phyloP scores from a whole-genome alignment of 2,113 vertebrate species.

The Balaenoptera acutorostrata region DNA sequence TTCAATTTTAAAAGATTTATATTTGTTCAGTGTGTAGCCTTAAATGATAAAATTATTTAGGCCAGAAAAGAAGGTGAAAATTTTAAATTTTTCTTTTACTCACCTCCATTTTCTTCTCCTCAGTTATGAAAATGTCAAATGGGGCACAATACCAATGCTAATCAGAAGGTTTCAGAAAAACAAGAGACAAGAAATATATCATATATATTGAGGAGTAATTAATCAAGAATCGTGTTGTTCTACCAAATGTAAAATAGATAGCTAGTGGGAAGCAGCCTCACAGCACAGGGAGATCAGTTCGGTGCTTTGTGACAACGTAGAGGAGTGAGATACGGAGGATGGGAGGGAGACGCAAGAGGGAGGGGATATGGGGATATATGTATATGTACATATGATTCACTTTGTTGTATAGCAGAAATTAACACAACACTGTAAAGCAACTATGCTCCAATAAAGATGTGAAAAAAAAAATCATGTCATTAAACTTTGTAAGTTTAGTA shows the following conservation, averaged over 20 bases:
- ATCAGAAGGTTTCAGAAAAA: not conserved
- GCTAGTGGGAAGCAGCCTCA: no score
- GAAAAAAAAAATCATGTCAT: not conserved
- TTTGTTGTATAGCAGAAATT: no score
- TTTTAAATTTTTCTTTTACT: not conserved
- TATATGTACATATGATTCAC: no score
- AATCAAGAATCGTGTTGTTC: not conserved
- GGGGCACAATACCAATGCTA: not conserved
- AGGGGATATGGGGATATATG: no score
- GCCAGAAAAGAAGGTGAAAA: not conserved
- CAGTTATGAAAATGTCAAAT: not conserved
- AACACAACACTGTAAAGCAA: no score
- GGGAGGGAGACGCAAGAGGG: no score
- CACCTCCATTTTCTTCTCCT: not conserved
- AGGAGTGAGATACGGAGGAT: no score
- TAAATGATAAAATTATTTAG: not conserved
- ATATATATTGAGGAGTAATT: not conserved
- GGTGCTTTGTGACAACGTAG: no score
- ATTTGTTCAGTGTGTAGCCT: not conserved
- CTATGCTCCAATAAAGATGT: no score
- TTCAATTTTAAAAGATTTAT: slow-evolving; percentile 10
- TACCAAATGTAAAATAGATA: no score
- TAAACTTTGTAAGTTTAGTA: not conserved
- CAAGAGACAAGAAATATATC: not conserved
- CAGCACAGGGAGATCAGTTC: no score